A percentile compares a stretch with the other conserved stretches of the same genome.
Conservation (phyloP, 1,140 invertebrate species). For the Ectropis grisescens region DNA sequence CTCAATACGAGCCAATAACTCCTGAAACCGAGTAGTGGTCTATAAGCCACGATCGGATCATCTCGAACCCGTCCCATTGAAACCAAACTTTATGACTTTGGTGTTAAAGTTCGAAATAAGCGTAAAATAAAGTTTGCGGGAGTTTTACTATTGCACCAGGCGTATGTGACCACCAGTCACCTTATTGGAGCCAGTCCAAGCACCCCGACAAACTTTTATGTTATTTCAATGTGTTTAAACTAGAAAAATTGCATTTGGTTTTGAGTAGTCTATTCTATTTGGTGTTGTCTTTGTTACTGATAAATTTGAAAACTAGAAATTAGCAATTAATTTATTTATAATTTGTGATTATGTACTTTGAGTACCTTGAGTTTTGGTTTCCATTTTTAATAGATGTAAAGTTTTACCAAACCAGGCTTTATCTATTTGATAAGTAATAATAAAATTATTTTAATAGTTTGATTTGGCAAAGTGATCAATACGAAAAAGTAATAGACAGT, state of each 20-base stretch:
- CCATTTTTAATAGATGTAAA: too few relatives aligned
- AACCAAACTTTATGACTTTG: slow-evolving; percentile 16
- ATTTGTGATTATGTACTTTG: too few relatives aligned
- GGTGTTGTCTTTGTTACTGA: too few relatives aligned
- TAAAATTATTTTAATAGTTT: too few relatives aligned
- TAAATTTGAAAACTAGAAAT: too few relatives aligned
- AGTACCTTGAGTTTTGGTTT: too few relatives aligned
- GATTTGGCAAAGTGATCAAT: too few relatives aligned
- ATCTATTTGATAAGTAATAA: too few relatives aligned
- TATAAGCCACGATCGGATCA: slow-evolving; percentile 8
- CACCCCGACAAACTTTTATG: slow-evolving; percentile 56
- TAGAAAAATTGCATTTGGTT: slow-evolving; percentile 36
- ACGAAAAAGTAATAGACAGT: too few relatives aligned
- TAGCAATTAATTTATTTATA: too few relatives aligned
- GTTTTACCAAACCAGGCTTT: too few relatives aligned
- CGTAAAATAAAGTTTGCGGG: slow-evolving; percentile 1
- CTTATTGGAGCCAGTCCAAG: slow-evolving; percentile 63
- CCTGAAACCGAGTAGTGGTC: slow-evolving; percentile 39
- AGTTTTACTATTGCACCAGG: slow-evolving; percentile 20
- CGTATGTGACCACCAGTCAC: slow-evolving; percentile 57
- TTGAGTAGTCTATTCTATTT: too few relatives aligned
- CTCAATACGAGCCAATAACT: slow-evolving; percentile 37
- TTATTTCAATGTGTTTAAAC: slow-evolving; percentile 61
- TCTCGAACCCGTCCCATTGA: slow-evolving; percentile 9
- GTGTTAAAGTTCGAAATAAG: slow-evolving; percentile 8